Percentiles rank a stretch among this genome's conserved stretches.
phyloP scores from a whole-genome alignment of 2,797 vertebrate species.

The Lepilemur septentrionalis region DNA sequence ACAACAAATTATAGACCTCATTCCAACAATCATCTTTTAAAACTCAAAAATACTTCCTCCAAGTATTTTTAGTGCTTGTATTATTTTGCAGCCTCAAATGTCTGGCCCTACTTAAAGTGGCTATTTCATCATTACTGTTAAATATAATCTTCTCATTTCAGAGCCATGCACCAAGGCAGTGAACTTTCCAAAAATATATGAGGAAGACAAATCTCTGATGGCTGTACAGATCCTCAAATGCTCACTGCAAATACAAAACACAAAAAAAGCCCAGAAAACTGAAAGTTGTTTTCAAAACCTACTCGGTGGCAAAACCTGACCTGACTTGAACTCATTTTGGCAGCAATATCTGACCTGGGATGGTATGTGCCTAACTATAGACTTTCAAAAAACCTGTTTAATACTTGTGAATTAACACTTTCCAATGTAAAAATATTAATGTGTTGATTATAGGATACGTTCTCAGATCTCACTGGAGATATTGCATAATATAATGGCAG shows the following conservation, averaged over 20 bases:
- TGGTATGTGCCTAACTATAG: neutral
- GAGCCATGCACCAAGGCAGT: neutral
- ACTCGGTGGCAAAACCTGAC: neutral
- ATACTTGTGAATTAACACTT: neutral
- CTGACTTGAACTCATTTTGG: neutral
- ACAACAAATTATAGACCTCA: neutral
- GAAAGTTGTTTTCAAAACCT: neutral
- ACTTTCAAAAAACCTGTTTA: neutral
- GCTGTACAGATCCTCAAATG: neutral
- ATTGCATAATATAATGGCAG: neutral
- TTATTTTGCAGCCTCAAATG: neutral
- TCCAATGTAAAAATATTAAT: neutral
- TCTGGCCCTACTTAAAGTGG: neutral
- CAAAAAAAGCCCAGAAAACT: neutral
- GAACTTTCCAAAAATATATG: neutral
- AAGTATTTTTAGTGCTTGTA: neutral
- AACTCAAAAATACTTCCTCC: constrained; percentile 1
- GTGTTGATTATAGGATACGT: neutral
- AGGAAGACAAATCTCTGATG: neutral
- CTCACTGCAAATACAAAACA: neutral
- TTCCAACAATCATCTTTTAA: constrained; percentile 8
- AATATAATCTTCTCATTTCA: constrained; percentile 32
- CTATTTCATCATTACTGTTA: neutral
- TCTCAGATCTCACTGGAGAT: neutral
- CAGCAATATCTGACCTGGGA: neutral